These are phyloP conservation scores for Babylonia areolata DNA, from an alignment of 1,140 invertebrate genomes.

Conservation along the genomic window DNA sequence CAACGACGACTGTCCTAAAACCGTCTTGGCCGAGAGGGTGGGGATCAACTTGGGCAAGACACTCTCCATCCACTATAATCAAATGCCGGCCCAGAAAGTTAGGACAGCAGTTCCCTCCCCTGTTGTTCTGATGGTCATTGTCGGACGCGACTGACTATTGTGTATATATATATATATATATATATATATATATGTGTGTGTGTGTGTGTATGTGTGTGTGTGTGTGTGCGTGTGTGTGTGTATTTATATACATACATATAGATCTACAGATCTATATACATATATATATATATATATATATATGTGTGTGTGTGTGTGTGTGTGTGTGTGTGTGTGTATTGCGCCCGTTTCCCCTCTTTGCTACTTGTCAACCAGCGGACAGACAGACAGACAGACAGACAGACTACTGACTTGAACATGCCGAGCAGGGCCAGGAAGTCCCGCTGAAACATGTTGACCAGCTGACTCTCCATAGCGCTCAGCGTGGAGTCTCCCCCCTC, in stretches of 20 bases:
- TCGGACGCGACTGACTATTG: no score
- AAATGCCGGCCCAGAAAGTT: no score
- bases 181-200: not conserved
- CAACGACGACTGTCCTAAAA: no score
- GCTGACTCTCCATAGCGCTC: slow-evolving; percentile 70
- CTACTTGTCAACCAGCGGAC: no score
- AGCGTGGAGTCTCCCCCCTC: slow-evolving; percentile 63
- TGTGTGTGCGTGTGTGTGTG: not conserved
- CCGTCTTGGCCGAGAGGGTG: no score
- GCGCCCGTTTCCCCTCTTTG: not conserved
- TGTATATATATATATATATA: not conserved
- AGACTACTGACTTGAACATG: slow-evolving; percentile 72
- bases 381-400: no score
- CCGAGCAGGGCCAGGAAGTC: slow-evolving; percentile 74
- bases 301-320: not conserved
- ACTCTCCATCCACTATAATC: no score
- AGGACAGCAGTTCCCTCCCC: no score
- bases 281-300: not conserved
- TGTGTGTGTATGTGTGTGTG: slow-evolving; percentile 2
- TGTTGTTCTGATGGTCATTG: no score
- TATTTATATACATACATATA: not conserved
- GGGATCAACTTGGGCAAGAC: no score
- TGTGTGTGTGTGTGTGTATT: not conserved
- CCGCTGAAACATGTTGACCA: slow-evolving; percentile 75
- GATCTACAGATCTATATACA: no score